A percentile compares a stretch with the other conserved stretches of the same genome.
These are phyloP conservation scores for Engystomops pustulosus DNA, from an alignment of 2,113 vertebrate species.

Conservation along the genomic window DNA sequence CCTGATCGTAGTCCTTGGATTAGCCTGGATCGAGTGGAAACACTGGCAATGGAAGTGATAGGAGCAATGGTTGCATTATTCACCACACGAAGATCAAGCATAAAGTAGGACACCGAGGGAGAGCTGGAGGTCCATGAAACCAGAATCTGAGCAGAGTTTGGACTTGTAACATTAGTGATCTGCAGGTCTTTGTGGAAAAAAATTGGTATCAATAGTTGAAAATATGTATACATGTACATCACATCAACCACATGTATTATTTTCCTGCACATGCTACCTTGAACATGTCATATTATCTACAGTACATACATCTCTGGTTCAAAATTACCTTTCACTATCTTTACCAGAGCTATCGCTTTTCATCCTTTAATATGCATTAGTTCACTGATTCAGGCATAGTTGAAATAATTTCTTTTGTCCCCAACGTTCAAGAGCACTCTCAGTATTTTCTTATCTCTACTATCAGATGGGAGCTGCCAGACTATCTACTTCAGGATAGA, in stretches of 20 bases:
- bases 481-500: too few relatives aligned
- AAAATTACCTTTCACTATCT: background rate
- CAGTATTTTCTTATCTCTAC: too few relatives aligned
- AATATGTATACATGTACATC: background rate
- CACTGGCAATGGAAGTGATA: background rate
- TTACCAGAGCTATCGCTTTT: too few relatives aligned
- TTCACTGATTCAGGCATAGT: too few relatives aligned
- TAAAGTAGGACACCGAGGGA: slow-evolving; percentile 31
- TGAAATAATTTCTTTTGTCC: too few relatives aligned
- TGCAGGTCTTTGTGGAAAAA: slow-evolving; percentile 22
- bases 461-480: too few relatives aligned
- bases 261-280: too few relatives aligned
- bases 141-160: slow-evolving; percentile 34
- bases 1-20: slow-evolving; percentile 50
- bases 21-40: background rate
- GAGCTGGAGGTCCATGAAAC: slow-evolving; percentile 44
- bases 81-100: slow-evolving; percentile 52
- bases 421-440: too few relatives aligned
- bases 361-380: too few relatives aligned
- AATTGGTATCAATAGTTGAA: background rate
- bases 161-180: slow-evolving; percentile 50
- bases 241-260: too few relatives aligned
- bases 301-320: too few relatives aligned
- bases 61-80: slow-evolving; percentile 47
- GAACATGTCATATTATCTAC: background rate